These are phyloP conservation scores for Dicentrarchus labrax DNA, from an alignment of 2,113 vertebrate species.

Conservation along the genomic window DNA sequence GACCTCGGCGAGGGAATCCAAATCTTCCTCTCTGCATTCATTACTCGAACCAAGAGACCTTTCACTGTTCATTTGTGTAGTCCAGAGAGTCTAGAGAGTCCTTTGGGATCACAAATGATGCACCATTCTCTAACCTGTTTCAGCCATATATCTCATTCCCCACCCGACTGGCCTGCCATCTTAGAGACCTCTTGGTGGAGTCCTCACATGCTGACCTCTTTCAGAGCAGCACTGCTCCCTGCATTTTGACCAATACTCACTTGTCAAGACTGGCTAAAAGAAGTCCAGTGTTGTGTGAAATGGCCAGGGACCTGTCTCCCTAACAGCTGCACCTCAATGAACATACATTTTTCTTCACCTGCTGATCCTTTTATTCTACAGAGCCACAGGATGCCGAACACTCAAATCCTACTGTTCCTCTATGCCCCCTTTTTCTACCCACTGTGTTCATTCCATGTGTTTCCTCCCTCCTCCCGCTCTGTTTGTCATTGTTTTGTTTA, in stretches of 20 bases:
- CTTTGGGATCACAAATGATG: constrained; percentile 47
- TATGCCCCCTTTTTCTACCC: neutral
- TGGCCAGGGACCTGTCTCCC: constrained; percentile 30
- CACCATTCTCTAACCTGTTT: constrained; percentile 29
- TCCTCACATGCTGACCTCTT: constrained; percentile 14
- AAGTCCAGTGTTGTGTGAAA: constrained; percentile 55
- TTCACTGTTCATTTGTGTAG: constrained; percentile 55
- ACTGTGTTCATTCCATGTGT: neutral
- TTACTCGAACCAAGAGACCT: constrained; percentile 53
- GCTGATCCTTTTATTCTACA: constrained; percentile 37
- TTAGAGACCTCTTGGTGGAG: constrained; percentile 3
- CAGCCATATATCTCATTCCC: constrained; percentile 14
- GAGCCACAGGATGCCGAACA: constrained; percentile 29
- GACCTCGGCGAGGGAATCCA: constrained; percentile 23
- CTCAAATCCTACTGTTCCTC: constrained; percentile 10
- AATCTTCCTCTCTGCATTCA: constrained; percentile 28
- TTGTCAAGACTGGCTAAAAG: constrained; percentile 30
- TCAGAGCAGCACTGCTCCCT: constrained; percentile 10
- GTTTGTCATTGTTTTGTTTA: constrained; percentile 67
- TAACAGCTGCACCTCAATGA: constrained; percentile 41
- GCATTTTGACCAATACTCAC: constrained; percentile 35
- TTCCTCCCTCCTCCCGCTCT: constrained; percentile 29
- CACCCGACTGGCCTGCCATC: constrained; percentile 5
- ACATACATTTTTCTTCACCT: constrained; percentile 26
- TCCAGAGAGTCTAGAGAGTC: constrained; percentile 25